A percentile compares a stretch with the other conserved stretches of the same genome.
Conservation (phyloP, 30 jellyfish, hydroid and myxozoan species). For the Morbakka virulenta region DNA sequence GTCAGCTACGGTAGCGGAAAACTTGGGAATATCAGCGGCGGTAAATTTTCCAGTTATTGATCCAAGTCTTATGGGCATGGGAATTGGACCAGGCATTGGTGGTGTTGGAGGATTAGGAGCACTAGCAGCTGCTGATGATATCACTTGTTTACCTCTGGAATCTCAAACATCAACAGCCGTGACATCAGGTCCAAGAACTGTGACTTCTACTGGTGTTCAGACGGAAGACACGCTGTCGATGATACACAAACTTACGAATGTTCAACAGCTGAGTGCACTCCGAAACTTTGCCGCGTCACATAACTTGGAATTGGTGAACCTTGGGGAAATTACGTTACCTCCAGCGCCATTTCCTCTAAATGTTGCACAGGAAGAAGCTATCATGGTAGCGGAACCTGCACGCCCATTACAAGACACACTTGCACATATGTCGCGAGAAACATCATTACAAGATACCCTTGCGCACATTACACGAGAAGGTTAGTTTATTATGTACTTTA, state of each 20-base stretch:
- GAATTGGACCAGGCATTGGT: conserved; percentile 71
- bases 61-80: conserved; percentile 78
- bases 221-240: conserved; percentile 96
- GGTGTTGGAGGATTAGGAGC: conserved; percentile 35
- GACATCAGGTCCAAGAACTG: conserved; percentile 65
- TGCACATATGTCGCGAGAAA: conserved; percentile 90
- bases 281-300: conserved; percentile 98
- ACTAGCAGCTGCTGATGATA: conserved; percentile 61
- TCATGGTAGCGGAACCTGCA: conserved; percentile 83
- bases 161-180: conserved; percentile 57
- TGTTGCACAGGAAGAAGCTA: conserved; percentile 59
- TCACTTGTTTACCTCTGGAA: conserved; percentile 16
- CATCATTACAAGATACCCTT: conserved; percentile 81
- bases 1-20: conserved; percentile 86
- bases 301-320: conserved; percentile 89
- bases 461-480: conserved; percentile 94
- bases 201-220: conserved; percentile 98
- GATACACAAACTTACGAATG: conserved; percentile 92
- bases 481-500: background rate
- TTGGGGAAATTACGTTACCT: conserved; percentile 91
- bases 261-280: conserved; percentile 92
- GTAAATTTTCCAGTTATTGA: conserved; percentile 92
- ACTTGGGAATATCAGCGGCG: conserved; percentile 82
- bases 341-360: conserved; percentile 94
- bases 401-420: conserved; percentile 80